Conservation (phyloP, 2,797 vertebrate genomes). For the Myotis pilosus region DNA sequence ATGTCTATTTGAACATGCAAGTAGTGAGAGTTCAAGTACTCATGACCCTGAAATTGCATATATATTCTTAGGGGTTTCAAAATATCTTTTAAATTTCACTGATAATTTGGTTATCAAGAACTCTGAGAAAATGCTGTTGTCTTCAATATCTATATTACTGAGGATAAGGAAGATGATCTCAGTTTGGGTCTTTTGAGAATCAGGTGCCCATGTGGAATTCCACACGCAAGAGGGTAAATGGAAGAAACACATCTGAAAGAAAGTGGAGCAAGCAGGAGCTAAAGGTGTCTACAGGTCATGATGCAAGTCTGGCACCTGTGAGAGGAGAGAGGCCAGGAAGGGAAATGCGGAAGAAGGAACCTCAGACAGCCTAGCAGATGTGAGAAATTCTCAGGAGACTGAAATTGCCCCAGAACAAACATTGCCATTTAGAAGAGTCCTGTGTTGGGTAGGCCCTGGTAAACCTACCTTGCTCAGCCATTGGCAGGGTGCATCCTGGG, state of each 20-base stretch:
- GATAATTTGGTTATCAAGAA: background rate
- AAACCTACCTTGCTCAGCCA: background rate
- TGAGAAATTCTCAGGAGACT: background rate
- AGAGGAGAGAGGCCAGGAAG: background rate
- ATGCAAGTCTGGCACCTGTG: background rate
- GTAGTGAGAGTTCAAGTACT: background rate
- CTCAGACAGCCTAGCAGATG: background rate
- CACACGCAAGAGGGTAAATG: background rate
- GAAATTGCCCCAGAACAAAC: background rate
- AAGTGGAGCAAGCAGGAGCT: background rate
- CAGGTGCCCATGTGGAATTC: background rate
- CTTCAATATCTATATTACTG: background rate
- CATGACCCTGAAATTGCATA: background rate
- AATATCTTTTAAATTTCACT: background rate
- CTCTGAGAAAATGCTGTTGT: background rate
- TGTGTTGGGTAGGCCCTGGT: background rate
- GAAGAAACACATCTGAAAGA: background rate
- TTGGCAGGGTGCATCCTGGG: rapidly evolving
- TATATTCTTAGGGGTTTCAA: background rate
- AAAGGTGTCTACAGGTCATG: background rate
- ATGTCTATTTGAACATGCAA: background rate
- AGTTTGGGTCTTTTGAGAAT: background rate
- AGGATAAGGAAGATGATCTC: background rate
- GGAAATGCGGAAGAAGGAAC: background rate
- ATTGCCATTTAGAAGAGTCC: background rate